Base-by-base conservation (phyloP, 2,113 vertebrate species). In the Spilogale gracilis region DNA sequence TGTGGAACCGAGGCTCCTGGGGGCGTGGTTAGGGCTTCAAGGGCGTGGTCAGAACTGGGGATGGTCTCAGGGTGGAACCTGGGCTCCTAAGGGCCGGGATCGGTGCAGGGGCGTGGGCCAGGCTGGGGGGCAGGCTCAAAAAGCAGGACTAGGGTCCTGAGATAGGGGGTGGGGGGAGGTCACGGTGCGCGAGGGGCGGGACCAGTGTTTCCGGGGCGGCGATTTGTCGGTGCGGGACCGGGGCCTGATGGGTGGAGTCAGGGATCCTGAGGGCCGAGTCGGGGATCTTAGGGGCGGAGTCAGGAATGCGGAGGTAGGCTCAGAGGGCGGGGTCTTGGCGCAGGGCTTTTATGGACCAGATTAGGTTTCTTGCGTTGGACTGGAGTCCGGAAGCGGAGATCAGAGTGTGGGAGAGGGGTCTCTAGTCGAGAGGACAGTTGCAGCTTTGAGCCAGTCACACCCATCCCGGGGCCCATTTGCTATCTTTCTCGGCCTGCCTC, bases 61-160 rank as follows among this genome's bases (percentile, higher is more conserved):
- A 60, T 6, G 43, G 54, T 27, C 38, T 60, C 87, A 10, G 86
- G 69, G 69, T 43, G 60, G 17, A 85, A 5, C n/a, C 21, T 0
- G 12, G n/a, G 14, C 43, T 4, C 0, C 54, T 1, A 6, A 38
- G n/a, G 17, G 48, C 1, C 2, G 38, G 25, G 27, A 14, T 23
- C 6, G 13, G 23, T 23, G 25, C 32, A 13, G 7, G 20, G 20
- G 69, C 6, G 48, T 21, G 74, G 87, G 20, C 54, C 27, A 0
- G 45, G 74, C 6, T 56, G 11, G 17, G 11, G 60, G 20, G 4
- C 20, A 3, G 30, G 43, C 6, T 17, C 30, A 52, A 30, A 38
- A 60, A 48, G 38, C 20, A 50, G 9, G 18, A 45, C 50, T 56
- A n/a, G 32, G 6, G 23, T 43, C 58, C 10, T 14, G 2, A 9